phyloP scores from a whole-genome alignment of 2,888 invertebrate genomes.

The Caenorhabditis japonica region DNA sequence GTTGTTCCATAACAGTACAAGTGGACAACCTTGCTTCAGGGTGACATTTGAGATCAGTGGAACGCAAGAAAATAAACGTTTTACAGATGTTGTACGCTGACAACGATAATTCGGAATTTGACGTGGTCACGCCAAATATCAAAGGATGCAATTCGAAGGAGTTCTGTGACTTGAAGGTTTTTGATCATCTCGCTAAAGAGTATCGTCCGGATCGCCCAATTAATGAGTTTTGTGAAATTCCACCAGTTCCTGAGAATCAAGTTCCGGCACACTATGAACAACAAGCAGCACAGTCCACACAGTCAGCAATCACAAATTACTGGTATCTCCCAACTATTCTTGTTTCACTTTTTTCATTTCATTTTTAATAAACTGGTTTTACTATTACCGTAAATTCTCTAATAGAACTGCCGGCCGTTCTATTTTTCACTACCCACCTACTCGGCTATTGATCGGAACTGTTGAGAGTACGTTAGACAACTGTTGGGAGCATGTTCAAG shows the following conservation, averaged over 20 bases:
- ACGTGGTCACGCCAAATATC: conserved; percentile 10
- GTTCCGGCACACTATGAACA: neutral
- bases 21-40: conserved; percentile 15
- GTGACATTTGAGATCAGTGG: too few relatives aligned
- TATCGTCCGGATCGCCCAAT: conserved; percentile 35
- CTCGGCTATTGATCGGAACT: too few relatives aligned
- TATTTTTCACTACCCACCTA: too few relatives aligned
- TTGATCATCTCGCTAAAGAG: conserved; percentile 26
- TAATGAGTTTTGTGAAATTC: conserved; percentile 13
- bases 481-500: too few relatives aligned
- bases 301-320: neutral
- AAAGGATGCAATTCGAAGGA: conserved; percentile 16
- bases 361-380: too few relatives aligned
- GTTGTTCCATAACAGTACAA: conserved; percentile 17
- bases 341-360: too few relatives aligned
- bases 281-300: too few relatives aligned
- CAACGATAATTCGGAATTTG: conserved; percentile 14
- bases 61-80: neutral
- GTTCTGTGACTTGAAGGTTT: conserved; percentile 19
- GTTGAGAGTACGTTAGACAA: too few relatives aligned
- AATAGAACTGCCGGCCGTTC: too few relatives aligned
- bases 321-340: conserved; percentile 2
- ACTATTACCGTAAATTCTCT: too few relatives aligned
- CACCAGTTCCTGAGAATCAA: conserved; percentile 10
- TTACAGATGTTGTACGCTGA: conserved; percentile 22